Base-by-base conservation (phyloP, 1,140 invertebrate species). In the Musca vetustissima region DNA sequence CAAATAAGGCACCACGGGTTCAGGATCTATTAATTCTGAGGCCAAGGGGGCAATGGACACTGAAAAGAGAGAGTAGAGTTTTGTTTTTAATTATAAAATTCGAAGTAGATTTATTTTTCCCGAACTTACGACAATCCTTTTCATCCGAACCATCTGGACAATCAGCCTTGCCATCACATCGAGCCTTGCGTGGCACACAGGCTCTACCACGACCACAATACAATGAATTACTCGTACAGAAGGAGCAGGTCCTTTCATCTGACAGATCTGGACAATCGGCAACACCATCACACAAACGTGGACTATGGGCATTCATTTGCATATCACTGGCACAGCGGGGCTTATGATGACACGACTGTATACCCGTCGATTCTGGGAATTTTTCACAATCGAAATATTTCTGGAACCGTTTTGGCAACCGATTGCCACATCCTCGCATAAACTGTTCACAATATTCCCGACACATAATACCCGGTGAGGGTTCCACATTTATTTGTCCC, bases 141-240 rank as follows among this genome's bases (percentile, higher is more conserved):
- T 96, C 94, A 73, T 96, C 94, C 70, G 90, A 91, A 14, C 91
- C 93, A 79, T 94, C 92, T 0, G 91, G 88, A 76, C 94, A 96
- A 80, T 96, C 93, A 0, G 86, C 83, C 57, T 89, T 88, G 48
- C 93, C 93, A 78, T 95, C 92, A 80, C 94, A 96, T 66, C 91
- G 87, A 72, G 91, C 87, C 47, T 86, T 84, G 6, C 83, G 83
- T 0, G 90, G 87, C 71, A 95, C 88, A 77, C 94, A 96, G 13
- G 86, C 85, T 66, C 89, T 85, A 13, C 91, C 89, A 24, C 91
- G 85, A 0, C 92, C 92, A 76, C 93, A 96, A 70, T 93, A 92
- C 61, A 95, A 83, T 8, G 84, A 85, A 48, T 86, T 86, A 52
- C 85, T 83, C 1, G 87, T 85, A 83, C 94, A 95, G 74, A 94